Evolutionary conservation across 1,140 invertebrate species (phyloP).

Genomic region (Aphis craccivora): DNA sequence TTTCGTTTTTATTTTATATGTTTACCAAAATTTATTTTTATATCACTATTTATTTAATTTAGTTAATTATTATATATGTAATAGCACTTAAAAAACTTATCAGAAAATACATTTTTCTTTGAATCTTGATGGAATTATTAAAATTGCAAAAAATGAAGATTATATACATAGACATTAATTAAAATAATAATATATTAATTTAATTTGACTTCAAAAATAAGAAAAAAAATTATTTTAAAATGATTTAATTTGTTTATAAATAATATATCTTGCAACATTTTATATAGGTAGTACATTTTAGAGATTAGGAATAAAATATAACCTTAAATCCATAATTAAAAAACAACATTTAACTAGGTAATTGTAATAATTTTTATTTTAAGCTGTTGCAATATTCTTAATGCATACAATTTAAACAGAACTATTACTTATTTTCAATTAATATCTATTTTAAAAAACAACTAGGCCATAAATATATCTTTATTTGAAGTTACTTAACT

Average conservation of each 20-base stretch:
- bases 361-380: background rate
- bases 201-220: background rate
- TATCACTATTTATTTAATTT: background rate
- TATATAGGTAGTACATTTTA: background rate
- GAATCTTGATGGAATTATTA: background rate
- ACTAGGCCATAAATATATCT: background rate
- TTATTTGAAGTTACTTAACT: background rate
- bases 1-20: background rate
- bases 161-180: background rate
- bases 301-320: background rate
- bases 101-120: background rate
- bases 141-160: background rate
- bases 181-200: background rate
- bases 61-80: background rate
- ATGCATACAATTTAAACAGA: background rate
- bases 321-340: background rate
- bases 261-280: background rate
- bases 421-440: background rate
- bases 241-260: background rate
- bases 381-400: background rate
- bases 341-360: background rate
- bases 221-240: background rate
- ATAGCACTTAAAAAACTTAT: background rate
- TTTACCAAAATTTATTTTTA: background rate
- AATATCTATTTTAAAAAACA: background rate